These are phyloP conservation scores for Agapetus fuscipes DNA, from an alignment of 2,888 invertebrate species.

Conservation along the genomic window DNA sequence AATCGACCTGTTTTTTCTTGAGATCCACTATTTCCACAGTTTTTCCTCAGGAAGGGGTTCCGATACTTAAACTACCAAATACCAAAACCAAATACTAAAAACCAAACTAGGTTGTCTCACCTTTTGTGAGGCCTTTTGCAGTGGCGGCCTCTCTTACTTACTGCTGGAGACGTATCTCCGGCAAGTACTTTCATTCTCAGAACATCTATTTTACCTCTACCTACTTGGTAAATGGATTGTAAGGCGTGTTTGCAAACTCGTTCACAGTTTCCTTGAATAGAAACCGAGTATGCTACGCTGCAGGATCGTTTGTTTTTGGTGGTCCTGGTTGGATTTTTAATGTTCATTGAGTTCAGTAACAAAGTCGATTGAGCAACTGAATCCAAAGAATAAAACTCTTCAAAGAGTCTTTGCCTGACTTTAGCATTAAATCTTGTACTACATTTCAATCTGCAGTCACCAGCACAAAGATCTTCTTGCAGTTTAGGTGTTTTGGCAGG, in stretches of 20 bases:
- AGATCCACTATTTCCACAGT: too few relatives aligned
- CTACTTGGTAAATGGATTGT: not conserved
- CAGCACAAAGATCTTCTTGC: not conserved
- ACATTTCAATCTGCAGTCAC: not conserved
- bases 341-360: too few relatives aligned
- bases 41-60: too few relatives aligned
- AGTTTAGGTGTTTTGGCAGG: not conserved
- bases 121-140: not conserved
- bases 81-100: too few relatives aligned
- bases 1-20: too few relatives aligned
- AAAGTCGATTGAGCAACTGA: too few relatives aligned
- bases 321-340: too few relatives aligned
- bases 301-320: not conserved
- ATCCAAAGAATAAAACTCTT: too few relatives aligned
- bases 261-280: not conserved
- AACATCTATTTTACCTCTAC: conserved; percentile 1
- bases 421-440: not conserved
- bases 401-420: too few relatives aligned
- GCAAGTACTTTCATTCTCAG: not conserved
- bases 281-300: not conserved
- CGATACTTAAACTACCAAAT: too few relatives aligned
- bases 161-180: not conserved
- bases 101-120: too few relatives aligned
- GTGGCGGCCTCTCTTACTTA: not conserved
- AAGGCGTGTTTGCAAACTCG: conserved; percentile 1